Conservation (phyloP, 2,113 vertebrate species). For the Isurus oxyrinchus region DNA sequence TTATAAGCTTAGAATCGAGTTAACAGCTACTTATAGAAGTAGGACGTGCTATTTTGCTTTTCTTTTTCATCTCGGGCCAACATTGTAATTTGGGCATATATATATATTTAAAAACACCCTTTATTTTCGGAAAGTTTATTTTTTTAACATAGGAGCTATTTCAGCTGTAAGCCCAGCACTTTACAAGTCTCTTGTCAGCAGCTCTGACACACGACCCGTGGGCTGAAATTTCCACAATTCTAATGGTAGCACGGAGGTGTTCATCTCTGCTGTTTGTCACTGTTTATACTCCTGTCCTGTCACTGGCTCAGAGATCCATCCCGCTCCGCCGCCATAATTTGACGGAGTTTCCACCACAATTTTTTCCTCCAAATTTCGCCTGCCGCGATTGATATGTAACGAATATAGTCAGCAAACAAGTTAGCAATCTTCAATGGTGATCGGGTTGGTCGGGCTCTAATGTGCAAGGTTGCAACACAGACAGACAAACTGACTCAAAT, state of each 20-base stretch:
- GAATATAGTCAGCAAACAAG: neutral
- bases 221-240: neutral
- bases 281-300: neutral
- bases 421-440: neutral
- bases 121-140: neutral
- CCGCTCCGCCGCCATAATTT: neutral
- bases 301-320: neutral
- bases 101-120: neutral
- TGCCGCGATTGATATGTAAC: neutral
- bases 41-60: neutral
- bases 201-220: neutral
- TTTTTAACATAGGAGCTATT: neutral
- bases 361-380: neutral
- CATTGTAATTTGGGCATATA: neutral
- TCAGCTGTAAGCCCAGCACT: neutral
- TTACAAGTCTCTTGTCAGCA: neutral
- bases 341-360: neutral
- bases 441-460: neutral
- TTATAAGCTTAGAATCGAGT: neutral
- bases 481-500: neutral
- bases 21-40: neutral
- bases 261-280: neutral
- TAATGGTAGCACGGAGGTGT: too few relatives aligned
- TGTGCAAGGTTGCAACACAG: neutral
- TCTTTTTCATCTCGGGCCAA: neutral